Conservation (phyloP, 64 coral and sea anemone species). For the Porites lutea region DNA sequence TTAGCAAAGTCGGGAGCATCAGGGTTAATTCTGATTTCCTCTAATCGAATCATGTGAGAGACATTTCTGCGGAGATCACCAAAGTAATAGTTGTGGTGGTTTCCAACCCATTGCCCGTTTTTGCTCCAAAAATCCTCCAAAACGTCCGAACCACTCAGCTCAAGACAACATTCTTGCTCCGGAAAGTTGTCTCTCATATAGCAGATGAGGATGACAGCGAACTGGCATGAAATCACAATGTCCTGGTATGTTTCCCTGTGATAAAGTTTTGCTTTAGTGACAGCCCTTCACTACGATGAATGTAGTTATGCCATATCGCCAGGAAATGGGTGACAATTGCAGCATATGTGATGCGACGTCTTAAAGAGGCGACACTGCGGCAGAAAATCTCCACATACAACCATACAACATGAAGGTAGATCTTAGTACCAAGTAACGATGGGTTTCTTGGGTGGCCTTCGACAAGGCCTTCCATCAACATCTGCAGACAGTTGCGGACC, state of each 20-base stretch:
- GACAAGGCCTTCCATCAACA: slow-evolving; percentile 29
- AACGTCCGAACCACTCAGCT: slow-evolving; percentile 50
- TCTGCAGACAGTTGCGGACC: slow-evolving; percentile 9
- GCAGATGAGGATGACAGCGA: slow-evolving; percentile 61
- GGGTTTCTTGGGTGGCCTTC: neutral
- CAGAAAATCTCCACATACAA: slow-evolving; percentile 60
- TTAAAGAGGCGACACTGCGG: slow-evolving; percentile 24
- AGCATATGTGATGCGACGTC: slow-evolving; percentile 23
- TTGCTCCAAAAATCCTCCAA: slow-evolving; percentile 73
- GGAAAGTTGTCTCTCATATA: slow-evolving; percentile 65
- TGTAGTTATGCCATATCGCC: slow-evolving; percentile 62
- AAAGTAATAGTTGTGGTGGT: slow-evolving; percentile 61
- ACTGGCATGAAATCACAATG: slow-evolving; percentile 58
- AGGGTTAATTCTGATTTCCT: slow-evolving; percentile 54
- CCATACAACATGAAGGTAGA: slow-evolving; percentile 45
- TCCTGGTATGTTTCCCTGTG: slow-evolving; percentile 63
- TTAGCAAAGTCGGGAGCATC: slow-evolving; percentile 65
- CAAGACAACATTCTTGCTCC: slow-evolving; percentile 33
- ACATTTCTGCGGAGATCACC: slow-evolving; percentile 39
- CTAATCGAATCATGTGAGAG: slow-evolving; percentile 53
- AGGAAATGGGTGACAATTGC: slow-evolving; percentile 37
- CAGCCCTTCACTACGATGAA: slow-evolving; percentile 12
- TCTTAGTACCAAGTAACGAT: slow-evolving; percentile 38
- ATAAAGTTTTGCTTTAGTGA: slow-evolving; percentile 53
- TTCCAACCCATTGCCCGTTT: slow-evolving; percentile 59